These are phyloP conservation scores for Amniataba percoides DNA, from an alignment of 2,797 vertebrate genomes.

Conservation along the genomic window DNA sequence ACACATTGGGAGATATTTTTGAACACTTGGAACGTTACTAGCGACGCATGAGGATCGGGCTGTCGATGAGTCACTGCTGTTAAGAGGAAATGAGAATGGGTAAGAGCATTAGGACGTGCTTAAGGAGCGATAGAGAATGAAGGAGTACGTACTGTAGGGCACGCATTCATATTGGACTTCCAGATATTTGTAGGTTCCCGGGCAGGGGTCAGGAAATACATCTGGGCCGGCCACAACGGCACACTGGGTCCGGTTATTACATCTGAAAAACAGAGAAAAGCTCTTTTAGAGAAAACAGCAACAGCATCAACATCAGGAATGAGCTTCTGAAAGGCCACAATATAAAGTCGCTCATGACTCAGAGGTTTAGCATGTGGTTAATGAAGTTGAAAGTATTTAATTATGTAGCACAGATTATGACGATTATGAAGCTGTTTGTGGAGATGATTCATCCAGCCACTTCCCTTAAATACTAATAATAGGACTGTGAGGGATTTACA, in stretches of 20 bases:
- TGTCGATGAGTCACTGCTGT: conserved; percentile 46
- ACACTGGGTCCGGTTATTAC: conserved; percentile 98
- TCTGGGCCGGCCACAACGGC: conserved; percentile 97
- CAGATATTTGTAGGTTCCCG: conserved; percentile 97
- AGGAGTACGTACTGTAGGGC: conserved; percentile 95
- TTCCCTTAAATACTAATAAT: not conserved
- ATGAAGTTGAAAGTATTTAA: conserved; percentile 71
- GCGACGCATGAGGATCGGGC: conserved; percentile 16
- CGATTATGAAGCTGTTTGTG: conserved; percentile 28
- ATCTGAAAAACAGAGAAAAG: conserved; percentile 84
- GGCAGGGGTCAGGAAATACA: conserved; percentile 97
- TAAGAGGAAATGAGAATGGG: conserved; percentile 32
- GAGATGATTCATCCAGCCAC: conserved; percentile 23
- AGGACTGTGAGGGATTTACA: not conserved
- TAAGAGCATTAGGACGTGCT: conserved; percentile 11
- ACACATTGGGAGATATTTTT: conserved; percentile 39
- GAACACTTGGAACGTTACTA: conserved; percentile 15
- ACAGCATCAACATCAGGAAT: conserved; percentile 1
- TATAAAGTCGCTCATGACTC: conserved; percentile 37
- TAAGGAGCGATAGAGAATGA: conserved; percentile 13
- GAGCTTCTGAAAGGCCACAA: conserved; percentile 9
- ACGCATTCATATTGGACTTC: conserved; percentile 99
- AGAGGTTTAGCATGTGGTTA: conserved; percentile 61
- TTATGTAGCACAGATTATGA: conserved; percentile 48
- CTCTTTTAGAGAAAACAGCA: not conserved